Evolutionary conservation across 2,113 vertebrate genomes (phyloP).

Genomic region (Charina bottae): DNA sequence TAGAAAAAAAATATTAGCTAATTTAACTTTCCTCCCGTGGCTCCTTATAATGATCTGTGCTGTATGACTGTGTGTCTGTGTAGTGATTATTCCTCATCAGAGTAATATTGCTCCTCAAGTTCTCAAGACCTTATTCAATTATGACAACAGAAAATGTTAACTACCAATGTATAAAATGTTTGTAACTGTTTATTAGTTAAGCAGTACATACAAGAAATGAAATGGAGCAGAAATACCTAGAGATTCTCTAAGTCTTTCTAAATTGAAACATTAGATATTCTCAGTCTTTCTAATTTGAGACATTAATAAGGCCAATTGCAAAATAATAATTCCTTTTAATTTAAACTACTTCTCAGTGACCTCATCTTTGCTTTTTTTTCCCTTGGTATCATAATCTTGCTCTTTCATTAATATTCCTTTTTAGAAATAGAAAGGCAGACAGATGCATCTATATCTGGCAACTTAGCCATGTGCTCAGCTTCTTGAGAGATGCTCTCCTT

Average conservation of each 20-base stretch:
- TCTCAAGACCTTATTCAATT: slow-evolving; percentile 23
- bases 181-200: slow-evolving; percentile 50
- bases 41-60: slow-evolving; percentile 34
- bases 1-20: background rate
- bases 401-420: background rate
- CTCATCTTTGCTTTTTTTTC: background rate
- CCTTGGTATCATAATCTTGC: background rate
- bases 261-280: slow-evolving; percentile 42
- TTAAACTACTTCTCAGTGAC: background rate
- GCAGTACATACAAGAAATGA: slow-evolving; percentile 25
- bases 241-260: slow-evolving; percentile 46
- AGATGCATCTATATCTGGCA: too few relatives aligned
- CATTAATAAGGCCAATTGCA: slow-evolving; percentile 30
- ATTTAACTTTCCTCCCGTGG: slow-evolving; percentile 37
- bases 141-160: slow-evolving; percentile 51
- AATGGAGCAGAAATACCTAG: background rate
- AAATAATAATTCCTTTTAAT: background rate
- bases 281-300: slow-evolving; percentile 43
- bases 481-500: background rate
- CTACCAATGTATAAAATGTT: slow-evolving; percentile 28
- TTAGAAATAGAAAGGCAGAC: background rate
- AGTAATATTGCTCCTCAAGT: slow-evolving; percentile 22
- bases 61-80: slow-evolving; percentile 14
- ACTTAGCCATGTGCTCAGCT: background rate
- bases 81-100: slow-evolving; percentile 33